These are phyloP conservation scores for Drosophila truncata DNA, from an alignment of 1,140 invertebrate species.

Conservation along the genomic window DNA sequence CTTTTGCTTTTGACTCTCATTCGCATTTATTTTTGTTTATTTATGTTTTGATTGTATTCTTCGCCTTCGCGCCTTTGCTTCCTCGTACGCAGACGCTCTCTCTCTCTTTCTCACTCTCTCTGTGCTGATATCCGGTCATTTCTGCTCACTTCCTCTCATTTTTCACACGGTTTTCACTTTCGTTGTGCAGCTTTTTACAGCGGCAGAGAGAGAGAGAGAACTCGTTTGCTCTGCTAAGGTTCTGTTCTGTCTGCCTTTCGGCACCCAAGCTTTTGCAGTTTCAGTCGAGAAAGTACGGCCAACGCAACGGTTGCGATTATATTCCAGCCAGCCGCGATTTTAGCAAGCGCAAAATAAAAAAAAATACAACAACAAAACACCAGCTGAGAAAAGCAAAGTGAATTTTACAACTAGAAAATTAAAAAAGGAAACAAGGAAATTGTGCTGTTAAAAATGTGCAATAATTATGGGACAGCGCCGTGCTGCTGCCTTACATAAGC, in stretches of 20 bases:
- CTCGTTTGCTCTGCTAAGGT: conserved; percentile 26
- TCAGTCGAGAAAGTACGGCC: conserved; percentile 79
- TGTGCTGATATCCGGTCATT: neutral
- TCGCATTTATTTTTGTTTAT: conserved; percentile 84
- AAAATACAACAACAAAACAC: conserved; percentile 24
- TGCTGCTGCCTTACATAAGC: conserved; percentile 53
- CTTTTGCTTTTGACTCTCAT: conserved; percentile 60
- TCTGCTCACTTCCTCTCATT: conserved; percentile 19
- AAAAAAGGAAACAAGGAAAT: conserved; percentile 7
- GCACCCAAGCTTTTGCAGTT: conserved; percentile 56
- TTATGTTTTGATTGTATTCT: conserved; percentile 83
- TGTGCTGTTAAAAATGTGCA: conserved; percentile 43
- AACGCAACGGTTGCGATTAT: conserved; percentile 69
- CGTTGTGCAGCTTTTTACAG: conserved; percentile 77
- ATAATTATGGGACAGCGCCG: conserved; percentile 49
- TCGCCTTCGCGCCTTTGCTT: conserved; percentile 48
- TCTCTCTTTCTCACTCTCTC: conserved; percentile 6
- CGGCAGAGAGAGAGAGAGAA: conserved; percentile 10
- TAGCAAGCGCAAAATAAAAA: conserved; percentile 36
- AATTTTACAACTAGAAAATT: conserved; percentile 5
- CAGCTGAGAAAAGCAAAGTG: conserved; percentile 19
- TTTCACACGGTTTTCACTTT: conserved; percentile 74
- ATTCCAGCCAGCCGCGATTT: conserved; percentile 30
- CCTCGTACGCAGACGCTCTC: conserved; percentile 47
- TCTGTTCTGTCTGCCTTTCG: conserved; percentile 55